Conservation (phyloP, 2,888 invertebrate species). For the Sepiola atlantica region DNA sequence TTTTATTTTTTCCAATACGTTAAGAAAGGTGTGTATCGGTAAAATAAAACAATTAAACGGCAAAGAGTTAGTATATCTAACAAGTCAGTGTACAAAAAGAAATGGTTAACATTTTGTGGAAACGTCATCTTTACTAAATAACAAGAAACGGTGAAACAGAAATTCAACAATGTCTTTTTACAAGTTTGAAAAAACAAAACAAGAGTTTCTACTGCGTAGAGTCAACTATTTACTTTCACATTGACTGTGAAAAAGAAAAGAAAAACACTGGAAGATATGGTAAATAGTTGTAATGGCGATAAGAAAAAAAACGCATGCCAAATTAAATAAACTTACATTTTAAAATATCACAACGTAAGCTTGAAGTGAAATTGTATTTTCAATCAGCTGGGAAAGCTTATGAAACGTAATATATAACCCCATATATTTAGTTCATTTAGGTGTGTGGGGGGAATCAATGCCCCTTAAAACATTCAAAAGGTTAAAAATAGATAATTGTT, state of each 20-base stretch:
- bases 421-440: neutral
- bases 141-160: neutral
- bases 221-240: neutral
- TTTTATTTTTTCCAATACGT: no score
- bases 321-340: conserved; percentile 16
- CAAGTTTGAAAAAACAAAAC: neutral
- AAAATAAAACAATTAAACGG: no score
- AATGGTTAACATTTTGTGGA: neutral
- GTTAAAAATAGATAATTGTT: neutral
- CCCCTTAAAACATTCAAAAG: neutral
- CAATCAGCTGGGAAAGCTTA: neutral
- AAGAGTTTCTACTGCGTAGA: neutral
- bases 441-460: neutral
- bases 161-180: neutral
- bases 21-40: no score
- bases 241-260: neutral
- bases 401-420: conserved; percentile 16
- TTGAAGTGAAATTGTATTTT: neutral
- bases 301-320: neutral
- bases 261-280: neutral
- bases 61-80: no score
- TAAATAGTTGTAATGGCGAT: neutral
- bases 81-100: neutral
- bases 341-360: neutral
- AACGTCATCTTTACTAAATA: neutral